Conservation (phyloP, 2,113 vertebrate species). For the Neodontobutis hainanensis region DNA sequence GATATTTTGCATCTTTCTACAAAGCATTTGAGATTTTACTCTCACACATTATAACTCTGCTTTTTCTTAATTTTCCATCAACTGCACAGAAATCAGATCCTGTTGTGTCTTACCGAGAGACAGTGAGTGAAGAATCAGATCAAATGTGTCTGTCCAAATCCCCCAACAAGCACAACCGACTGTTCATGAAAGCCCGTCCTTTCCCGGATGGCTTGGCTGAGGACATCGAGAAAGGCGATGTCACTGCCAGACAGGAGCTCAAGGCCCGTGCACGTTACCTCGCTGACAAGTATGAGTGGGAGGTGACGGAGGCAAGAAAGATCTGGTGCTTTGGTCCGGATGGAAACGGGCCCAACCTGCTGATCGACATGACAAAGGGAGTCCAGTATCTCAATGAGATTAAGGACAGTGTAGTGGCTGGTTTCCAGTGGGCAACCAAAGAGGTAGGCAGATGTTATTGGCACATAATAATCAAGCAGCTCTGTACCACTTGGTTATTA, state of each 20-base stretch:
- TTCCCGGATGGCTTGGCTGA: constrained; percentile 91
- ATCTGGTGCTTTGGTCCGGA: constrained; percentile 98
- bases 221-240: constrained; percentile 94
- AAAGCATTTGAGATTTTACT: constrained; percentile 68
- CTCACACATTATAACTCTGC: constrained; percentile 45
- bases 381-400: constrained; percentile 98
- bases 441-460: constrained; percentile 78
- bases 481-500: neutral
- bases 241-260: constrained; percentile 88
- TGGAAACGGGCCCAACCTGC: constrained; percentile 89
- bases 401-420: constrained; percentile 96
- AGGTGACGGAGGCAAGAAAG: constrained; percentile 91
- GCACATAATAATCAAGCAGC: neutral
- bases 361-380: constrained; percentile 94
- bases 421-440: constrained; percentile 97
- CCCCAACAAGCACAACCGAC: constrained; percentile 97
- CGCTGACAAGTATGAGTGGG: constrained; percentile 93
- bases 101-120: constrained; percentile 95
- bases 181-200: constrained; percentile 92
- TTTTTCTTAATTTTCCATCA: neutral
- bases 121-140: constrained; percentile 86
- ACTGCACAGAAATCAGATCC: constrained; percentile 90
- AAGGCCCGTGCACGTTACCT: constrained; percentile 91
- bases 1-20: too few species aligned
- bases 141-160: constrained; percentile 95